A percentile compares a stretch with the other conserved stretches of the same genome.
These are phyloP conservation scores for Rhabdornis inornatus DNA, from an alignment of 2,113 vertebrate genomes.

Conservation along the genomic window DNA sequence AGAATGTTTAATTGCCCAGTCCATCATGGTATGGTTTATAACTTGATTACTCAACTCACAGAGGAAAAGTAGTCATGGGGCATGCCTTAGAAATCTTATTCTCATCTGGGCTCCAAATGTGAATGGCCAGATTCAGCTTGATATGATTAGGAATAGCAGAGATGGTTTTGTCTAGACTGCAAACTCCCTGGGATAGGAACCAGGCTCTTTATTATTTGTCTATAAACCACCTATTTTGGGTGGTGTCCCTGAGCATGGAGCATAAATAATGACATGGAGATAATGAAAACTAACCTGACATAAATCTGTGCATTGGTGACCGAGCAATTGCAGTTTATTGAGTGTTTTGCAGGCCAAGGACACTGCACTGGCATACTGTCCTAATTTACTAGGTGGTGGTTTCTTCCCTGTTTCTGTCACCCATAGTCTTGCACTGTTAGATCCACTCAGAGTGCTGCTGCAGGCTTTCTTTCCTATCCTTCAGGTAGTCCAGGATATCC, in stretches of 20 bases:
- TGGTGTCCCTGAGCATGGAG: neutral
- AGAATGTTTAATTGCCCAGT: conserved; percentile 36
- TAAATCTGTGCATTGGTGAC: neutral
- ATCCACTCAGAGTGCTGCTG: neutral
- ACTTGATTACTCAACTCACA: conserved; percentile 39
- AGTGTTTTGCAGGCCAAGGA: neutral
- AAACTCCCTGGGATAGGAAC: neutral
- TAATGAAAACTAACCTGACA: neutral
- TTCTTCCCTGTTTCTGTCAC: neutral
- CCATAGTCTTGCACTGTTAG: neutral
- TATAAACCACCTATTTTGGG: neutral
- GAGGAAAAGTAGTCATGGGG: conserved; percentile 36
- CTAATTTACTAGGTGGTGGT: neutral
- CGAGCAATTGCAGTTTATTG: neutral
- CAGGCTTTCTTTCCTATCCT: neutral
- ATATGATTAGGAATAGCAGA: conserved; percentile 42
- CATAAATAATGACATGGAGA: neutral
- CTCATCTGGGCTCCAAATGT: conserved; percentile 63
- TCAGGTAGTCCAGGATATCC: neutral
- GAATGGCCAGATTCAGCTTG: conserved; percentile 31
- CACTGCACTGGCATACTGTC: neutral
- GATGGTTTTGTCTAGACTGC: conserved; percentile 53
- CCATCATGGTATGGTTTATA: conserved; percentile 32
- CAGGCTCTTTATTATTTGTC: conserved; percentile 1
- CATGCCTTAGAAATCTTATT: conserved; percentile 14